Evolutionary conservation across 2,797 vertebrate genomes (phyloP).

Genomic region (Picus viridis): DNA sequence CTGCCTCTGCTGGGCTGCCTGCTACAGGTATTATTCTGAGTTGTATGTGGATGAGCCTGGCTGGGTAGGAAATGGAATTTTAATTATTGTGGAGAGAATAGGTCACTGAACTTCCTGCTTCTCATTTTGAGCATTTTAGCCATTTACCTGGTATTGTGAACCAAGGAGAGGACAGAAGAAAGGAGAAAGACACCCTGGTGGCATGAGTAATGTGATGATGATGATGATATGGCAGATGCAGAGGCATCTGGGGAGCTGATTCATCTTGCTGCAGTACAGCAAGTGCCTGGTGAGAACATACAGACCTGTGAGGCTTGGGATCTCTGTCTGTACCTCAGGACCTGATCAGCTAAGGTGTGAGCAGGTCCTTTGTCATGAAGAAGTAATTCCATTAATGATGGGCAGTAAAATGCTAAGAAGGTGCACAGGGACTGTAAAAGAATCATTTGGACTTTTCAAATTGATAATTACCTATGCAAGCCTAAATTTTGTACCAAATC

Average conservation of each 20-base stretch:
- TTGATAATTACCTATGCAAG: neutral
- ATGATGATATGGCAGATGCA: fast-evolving
- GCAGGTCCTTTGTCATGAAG: no score
- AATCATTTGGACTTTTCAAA: neutral
- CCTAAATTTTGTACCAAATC: neutral
- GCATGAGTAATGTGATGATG: neutral
- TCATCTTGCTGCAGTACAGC: neutral
- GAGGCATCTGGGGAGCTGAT: neutral
- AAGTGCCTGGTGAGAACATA: neutral
- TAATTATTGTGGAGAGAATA: neutral
- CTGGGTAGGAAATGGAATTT: neutral
- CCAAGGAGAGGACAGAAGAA: neutral
- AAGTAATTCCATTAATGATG: no score
- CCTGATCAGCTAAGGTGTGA: no score
- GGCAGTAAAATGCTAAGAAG: neutral
- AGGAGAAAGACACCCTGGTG: neutral
- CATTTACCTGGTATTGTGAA: neutral
- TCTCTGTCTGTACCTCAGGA: no score
- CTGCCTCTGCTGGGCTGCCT: neutral
- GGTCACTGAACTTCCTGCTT: neutral
- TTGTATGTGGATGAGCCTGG: neutral
- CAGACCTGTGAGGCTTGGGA: no score
- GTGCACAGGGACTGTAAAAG: neutral
- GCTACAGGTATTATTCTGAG: neutral
- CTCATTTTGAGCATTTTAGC: neutral